Evolutionary conservation across 2,888 invertebrate species (phyloP).

Genomic region (Atrina japonica): DNA sequence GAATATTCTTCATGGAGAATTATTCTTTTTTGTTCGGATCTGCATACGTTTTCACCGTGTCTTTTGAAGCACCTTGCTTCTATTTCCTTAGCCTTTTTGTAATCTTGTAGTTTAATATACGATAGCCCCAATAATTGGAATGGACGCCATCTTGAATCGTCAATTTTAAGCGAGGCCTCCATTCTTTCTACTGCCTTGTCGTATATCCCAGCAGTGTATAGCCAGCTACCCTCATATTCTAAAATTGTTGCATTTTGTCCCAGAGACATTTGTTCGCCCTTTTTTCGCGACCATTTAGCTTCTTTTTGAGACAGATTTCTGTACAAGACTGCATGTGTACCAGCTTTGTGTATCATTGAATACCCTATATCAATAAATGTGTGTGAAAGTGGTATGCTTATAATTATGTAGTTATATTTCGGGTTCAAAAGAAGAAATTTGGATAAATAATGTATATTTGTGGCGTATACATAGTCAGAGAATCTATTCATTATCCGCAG

Average conservation of each 20-base stretch:
- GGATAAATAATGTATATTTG: conserved; percentile 44
- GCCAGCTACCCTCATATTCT: conserved; percentile 57
- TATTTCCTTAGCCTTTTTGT: conserved; percentile 26
- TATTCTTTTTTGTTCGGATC: conserved; percentile 46
- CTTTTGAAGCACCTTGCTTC: conserved; percentile 45
- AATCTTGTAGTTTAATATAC: conserved; percentile 42
- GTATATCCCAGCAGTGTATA: conserved; percentile 52
- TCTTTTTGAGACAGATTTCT: conserved; percentile 18
- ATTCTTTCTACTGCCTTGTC: conserved; percentile 42
- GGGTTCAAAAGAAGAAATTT: conserved; percentile 29
- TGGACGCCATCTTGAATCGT: conserved; percentile 45
- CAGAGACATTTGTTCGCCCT: conserved; percentile 15
- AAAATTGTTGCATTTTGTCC: conserved; percentile 47
- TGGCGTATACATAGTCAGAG: conserved; percentile 47
- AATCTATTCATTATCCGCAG: conserved; percentile 48
- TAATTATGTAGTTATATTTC: conserved; percentile 47
- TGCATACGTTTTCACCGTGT: conserved; percentile 44
- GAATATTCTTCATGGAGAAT: conserved; percentile 40
- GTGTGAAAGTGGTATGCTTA: conserved; percentile 1
- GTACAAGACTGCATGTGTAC: conserved; percentile 36
- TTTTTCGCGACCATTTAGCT: neutral
- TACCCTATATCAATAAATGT: conserved; percentile 29
- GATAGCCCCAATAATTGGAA: conserved; percentile 51
- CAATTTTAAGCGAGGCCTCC: conserved; percentile 35
- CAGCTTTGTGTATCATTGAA: conserved; percentile 25